Conservation (phyloP, 2,113 vertebrate species). For the Cricetomys ansorgei region DNA sequence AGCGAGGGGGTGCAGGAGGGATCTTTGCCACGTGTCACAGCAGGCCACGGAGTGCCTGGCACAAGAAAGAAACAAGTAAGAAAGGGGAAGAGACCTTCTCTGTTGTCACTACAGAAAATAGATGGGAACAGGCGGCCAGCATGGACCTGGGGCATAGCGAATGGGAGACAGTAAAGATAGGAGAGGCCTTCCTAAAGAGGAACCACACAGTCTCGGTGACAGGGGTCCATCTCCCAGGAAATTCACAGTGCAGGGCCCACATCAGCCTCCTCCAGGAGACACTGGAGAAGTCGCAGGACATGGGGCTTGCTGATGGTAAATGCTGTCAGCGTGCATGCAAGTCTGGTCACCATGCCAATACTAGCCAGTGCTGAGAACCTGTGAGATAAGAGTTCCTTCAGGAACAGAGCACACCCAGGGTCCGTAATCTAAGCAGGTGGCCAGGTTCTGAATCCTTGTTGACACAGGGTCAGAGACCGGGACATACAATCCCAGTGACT, state of each 20-base stretch:
- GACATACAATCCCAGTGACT: not conserved
- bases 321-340: not conserved
- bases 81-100: rapidly evolving
- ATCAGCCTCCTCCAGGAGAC: not conserved
- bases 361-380: not conserved
- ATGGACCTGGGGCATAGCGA: not conserved
- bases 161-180: not conserved
- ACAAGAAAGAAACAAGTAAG: rapidly evolving
- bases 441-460: not conserved
- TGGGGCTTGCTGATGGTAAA: not conserved
- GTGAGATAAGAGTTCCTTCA: not conserved
- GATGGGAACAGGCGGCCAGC: not conserved
- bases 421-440: no score
- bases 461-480: no score
- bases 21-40: rapidly evolving
- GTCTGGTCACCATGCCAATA: not conserved
- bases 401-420: not conserved
- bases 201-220: not conserved
- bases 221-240: not conserved
- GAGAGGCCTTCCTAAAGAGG: not conserved
- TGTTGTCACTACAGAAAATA: not conserved
- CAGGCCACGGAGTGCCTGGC: rapidly evolving
- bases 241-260: rapidly evolving
- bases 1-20: rapidly evolving
- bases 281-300: rapidly evolving